A percentile compares a stretch with the other conserved stretches of the same genome.
Conservation (phyloP, 2,888 invertebrate species). For the Pterobdella sp. region DNA sequence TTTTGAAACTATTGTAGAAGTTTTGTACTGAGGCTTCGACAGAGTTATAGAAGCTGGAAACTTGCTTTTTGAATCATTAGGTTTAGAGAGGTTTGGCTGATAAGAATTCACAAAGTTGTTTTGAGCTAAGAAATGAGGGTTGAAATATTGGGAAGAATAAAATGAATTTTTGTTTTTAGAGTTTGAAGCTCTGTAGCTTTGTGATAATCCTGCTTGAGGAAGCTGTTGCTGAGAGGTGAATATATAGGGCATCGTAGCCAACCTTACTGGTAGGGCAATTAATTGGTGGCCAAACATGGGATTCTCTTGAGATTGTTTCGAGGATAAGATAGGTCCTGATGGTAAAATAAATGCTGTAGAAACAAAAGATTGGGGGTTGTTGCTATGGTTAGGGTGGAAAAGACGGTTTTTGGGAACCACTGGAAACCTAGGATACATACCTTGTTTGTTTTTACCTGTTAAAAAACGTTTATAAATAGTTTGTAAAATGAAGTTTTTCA, state of each 20-base stretch:
- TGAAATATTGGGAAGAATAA: slow-evolving; percentile 1
- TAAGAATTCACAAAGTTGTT: background rate
- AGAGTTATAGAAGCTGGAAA: background rate
- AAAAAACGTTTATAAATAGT: background rate
- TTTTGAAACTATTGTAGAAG: background rate
- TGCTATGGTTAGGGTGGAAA: slow-evolving; percentile 20
- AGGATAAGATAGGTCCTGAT: slow-evolving; percentile 10
- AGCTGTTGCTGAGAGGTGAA: slow-evolving; percentile 12
- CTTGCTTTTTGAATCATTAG: background rate
- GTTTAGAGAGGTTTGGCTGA: background rate
- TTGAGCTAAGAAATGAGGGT: background rate
- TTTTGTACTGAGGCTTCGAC: background rate
- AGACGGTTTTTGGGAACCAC: slow-evolving; percentile 16
- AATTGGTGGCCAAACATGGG: slow-evolving; percentile 2
- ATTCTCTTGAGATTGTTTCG: slow-evolving; percentile 5
- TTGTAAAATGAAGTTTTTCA: too few relatives aligned
- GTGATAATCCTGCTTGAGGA: background rate
- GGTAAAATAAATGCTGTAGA: slow-evolving; percentile 25
- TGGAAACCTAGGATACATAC: slow-evolving; percentile 12
- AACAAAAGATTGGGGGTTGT: background rate
- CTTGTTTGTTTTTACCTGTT: background rate
- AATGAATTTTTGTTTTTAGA: background rate
- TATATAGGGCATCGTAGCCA: slow-evolving; percentile 22
- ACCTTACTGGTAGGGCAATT: slow-evolving; percentile 20
- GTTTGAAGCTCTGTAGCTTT: background rate